A percentile compares a stretch with the other conserved stretches of the same genome.
phyloP scores from a whole-genome alignment of 2,888 invertebrate genomes.

The Lottia gigantea region DNA sequence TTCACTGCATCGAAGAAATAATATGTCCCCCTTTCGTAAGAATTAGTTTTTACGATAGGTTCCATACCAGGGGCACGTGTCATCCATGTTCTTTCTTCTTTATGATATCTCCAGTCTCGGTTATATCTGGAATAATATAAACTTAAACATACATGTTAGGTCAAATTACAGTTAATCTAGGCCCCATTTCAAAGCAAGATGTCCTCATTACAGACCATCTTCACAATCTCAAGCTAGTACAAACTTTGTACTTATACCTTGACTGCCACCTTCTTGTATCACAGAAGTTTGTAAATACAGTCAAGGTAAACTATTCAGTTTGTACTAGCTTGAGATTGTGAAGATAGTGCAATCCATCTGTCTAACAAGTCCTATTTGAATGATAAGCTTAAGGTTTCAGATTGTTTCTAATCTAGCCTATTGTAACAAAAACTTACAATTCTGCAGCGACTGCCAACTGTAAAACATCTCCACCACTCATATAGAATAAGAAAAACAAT shows the following conservation, averaged over 20 bases:
- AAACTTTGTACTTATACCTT: too few relatives aligned
- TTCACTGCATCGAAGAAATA: constrained; percentile 99
- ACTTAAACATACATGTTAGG: too few relatives aligned
- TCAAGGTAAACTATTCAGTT: too few relatives aligned
- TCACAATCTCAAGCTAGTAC: too few relatives aligned
- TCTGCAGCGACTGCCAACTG: constrained; percentile 97
- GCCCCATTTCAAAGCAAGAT: too few relatives aligned
- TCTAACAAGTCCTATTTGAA: too few relatives aligned
- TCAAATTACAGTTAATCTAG: too few relatives aligned
- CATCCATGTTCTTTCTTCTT: constrained; percentile 98
- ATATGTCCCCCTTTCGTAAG: constrained; percentile 98
- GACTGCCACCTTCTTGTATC: too few relatives aligned
- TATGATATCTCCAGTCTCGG: constrained; percentile 99
- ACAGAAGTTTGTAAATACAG: too few relatives aligned
- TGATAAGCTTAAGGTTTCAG: too few relatives aligned
- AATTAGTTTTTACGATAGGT: constrained; percentile 92
- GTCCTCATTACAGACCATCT: too few relatives aligned
- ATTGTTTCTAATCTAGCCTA: not conserved
- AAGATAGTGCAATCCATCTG: not conserved
- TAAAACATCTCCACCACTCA: constrained; percentile 97
- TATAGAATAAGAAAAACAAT: constrained; percentile 99
- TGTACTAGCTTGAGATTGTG: too few relatives aligned
- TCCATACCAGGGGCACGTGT: constrained; percentile 96
- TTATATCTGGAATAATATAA: constrained; percentile 79
- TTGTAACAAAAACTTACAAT: constrained; percentile 79